Conservation (phyloP, 2,888 invertebrate species). For the Cataglyphis albicans region DNA sequence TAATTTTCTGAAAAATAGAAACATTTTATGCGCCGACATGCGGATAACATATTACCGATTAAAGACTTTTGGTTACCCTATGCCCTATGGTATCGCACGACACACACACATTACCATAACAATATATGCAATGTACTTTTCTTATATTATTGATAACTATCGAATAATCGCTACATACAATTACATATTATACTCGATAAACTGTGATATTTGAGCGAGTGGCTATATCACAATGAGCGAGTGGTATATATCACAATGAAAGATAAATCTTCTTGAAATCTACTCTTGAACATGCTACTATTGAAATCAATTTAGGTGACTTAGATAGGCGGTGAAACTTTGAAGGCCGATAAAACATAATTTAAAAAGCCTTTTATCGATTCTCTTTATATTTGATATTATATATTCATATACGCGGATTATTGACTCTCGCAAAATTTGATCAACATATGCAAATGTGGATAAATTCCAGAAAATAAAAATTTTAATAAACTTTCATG, state of each 20-base stretch:
- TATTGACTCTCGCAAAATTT: conserved; percentile 55
- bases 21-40: conserved; percentile 37
- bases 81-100: neutral
- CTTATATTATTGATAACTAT: conserved; percentile 72
- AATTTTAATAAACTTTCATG: conserved; percentile 2
- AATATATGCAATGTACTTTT: conserved; percentile 73
- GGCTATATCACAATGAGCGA: no score
- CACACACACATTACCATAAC: conserved; percentile 14
- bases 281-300: conserved; percentile 59
- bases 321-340: conserved; percentile 47
- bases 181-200: conserved; percentile 83
- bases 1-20: neutral
- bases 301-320: conserved; percentile 60
- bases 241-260: conserved; percentile 75
- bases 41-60: conserved; percentile 10
- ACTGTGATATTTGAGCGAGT: conserved; percentile 82
- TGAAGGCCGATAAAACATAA: conserved; percentile 59
- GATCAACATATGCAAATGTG: conserved; percentile 8
- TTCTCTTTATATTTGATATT: conserved; percentile 73
- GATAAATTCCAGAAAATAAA: conserved; percentile 23
- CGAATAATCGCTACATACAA: conserved; percentile 66
- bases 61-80: conserved; percentile 28
- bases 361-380: conserved; percentile 67
- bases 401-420: conserved; percentile 68
- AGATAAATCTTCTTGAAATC: conserved; percentile 23